Conservation (phyloP, 2,113 vertebrate genomes). For the Panthera tigris region DNA sequence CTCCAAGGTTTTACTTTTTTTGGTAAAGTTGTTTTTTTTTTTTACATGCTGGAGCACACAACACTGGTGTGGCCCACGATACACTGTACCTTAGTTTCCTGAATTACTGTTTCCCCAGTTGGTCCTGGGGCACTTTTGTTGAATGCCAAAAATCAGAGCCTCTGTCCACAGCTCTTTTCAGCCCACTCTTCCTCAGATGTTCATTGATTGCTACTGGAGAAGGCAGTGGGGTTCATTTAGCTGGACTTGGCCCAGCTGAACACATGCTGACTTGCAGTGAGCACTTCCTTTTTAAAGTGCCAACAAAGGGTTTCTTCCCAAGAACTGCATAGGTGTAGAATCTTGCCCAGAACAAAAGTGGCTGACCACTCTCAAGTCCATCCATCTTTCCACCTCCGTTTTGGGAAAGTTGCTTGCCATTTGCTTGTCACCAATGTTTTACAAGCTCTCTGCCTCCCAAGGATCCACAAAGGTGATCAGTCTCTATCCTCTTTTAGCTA, state of each 20-base stretch:
- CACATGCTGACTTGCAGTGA: neutral
- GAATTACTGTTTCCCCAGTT: neutral
- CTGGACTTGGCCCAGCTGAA: neutral
- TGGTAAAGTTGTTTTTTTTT: neutral
- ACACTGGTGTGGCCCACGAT: neutral
- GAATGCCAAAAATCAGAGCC: neutral
- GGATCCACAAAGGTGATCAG: neutral
- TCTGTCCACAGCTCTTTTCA: neutral
- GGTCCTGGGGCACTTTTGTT: neutral
- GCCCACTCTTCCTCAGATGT: neutral
- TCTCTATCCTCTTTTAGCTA: neutral
- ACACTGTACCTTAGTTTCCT: neutral
- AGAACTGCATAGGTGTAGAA: neutral
- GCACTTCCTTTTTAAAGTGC: constrained; percentile 36
- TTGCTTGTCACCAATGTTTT: neutral
- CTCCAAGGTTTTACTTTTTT: neutral
- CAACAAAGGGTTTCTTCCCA: neutral
- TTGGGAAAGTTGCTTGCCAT: neutral
- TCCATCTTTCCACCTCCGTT: neutral
- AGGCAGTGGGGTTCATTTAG: neutral
- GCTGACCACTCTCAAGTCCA: neutral
- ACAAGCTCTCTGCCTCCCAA: neutral
- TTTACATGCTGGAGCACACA: neutral
- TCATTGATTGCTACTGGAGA: neutral
- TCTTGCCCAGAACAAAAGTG: neutral